Percentiles rank a stretch among this genome's conserved stretches.
These are phyloP conservation scores for Bombus confusus DNA, from an alignment of 1,140 invertebrate genomes.

Conservation along the genomic window DNA sequence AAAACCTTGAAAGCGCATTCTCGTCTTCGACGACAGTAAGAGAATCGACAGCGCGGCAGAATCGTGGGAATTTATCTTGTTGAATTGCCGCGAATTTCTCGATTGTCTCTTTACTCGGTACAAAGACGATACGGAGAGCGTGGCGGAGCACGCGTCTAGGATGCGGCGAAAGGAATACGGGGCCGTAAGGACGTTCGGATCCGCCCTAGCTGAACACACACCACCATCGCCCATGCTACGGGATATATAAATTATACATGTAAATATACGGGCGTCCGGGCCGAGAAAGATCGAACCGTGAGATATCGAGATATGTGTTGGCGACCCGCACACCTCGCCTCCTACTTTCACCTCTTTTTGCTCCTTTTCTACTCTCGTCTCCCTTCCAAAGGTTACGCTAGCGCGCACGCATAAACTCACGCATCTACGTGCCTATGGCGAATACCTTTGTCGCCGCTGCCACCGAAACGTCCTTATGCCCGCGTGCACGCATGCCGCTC, in stretches of 20 bases:
- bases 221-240: conserved; percentile 51
- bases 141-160: neutral
- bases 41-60: conserved; percentile 17
- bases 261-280: conserved; percentile 77
- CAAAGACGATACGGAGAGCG: neutral
- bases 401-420: conserved; percentile 37
- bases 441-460: conserved; percentile 49
- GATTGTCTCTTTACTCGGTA: neutral
- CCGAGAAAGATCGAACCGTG: conserved; percentile 74
- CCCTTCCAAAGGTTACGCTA: neutral
- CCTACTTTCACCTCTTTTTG: conserved; percentile 32
- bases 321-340: conserved; percentile 69
- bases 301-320: conserved; percentile 78
- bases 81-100: conserved; percentile 58
- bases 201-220: conserved; percentile 61
- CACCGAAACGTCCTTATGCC: conserved; percentile 58
- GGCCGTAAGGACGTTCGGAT: conserved; percentile 48
- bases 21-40: no score
- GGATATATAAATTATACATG: conserved; percentile 81
- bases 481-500: conserved; percentile 17
- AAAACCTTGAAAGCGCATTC: neutral
- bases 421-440: conserved; percentile 29
- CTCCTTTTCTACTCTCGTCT: neutral
- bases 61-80: conserved; percentile 61
- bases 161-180: conserved; percentile 11